A percentile compares a stretch with the other conserved stretches of the same genome.
phyloP scores from a whole-genome alignment of 2,113 vertebrate species.

The Chloroceryle aenea region DNA sequence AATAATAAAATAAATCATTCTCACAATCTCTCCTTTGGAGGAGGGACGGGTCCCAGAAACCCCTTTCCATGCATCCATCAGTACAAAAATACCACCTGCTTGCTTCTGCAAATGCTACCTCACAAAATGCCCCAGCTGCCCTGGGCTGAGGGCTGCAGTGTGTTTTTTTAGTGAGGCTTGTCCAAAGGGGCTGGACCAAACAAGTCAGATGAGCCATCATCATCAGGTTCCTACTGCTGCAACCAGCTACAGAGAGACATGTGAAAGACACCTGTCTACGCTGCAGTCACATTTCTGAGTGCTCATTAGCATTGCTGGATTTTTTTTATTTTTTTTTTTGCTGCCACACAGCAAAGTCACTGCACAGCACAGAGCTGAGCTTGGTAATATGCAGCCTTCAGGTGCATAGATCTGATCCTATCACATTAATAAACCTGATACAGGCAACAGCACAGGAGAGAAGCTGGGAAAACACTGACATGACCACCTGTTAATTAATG shows the following conservation, averaged over 20 bases:
- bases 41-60: neutral
- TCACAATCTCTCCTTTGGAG: neutral
- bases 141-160: neutral
- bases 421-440: neutral
- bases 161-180: neutral
- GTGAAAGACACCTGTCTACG: accelerated
- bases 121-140: accelerated
- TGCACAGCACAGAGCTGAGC: neutral
- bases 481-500: neutral
- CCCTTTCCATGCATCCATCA: neutral
- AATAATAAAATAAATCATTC: neutral
- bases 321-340: neutral
- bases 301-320: accelerated
- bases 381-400: neutral
- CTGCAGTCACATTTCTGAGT: neutral
- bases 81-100: neutral
- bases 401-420: neutral
- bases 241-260: neutral
- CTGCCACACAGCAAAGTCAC: neutral
- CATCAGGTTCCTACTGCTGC: neutral
- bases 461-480: neutral
- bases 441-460: neutral
- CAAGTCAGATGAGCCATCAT: accelerated
- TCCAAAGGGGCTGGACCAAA: neutral
- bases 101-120: neutral